Percentiles rank a stretch among this genome's conserved stretches.
Conservation (phyloP, 92 coral and sea anemone species). For the Phenganax stokvisi region DNA sequence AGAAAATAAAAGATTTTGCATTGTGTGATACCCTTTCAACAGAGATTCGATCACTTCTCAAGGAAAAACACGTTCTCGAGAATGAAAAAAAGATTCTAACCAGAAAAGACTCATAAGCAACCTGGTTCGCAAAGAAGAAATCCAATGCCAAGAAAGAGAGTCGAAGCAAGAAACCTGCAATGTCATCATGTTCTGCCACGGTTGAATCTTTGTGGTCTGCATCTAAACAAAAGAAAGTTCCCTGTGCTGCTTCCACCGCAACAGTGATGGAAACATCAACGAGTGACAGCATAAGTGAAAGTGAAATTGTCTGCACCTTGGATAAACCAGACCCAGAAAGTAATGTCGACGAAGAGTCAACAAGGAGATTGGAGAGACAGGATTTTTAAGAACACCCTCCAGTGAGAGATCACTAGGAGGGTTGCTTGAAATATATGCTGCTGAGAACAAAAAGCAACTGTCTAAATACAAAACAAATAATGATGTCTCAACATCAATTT, state of each 20-base stretch:
- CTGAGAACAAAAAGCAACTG: not conserved
- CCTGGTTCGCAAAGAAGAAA: not conserved
- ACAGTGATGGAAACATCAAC: too few relatives aligned
- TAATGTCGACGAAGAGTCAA: too few relatives aligned
- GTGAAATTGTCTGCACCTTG: too few relatives aligned
- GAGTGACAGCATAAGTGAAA: too few relatives aligned
- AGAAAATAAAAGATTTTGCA: not conserved
- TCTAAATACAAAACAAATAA: conserved; percentile 3
- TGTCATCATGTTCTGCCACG: not conserved
- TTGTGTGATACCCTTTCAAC: conserved; percentile 9
- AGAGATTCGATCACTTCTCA: not conserved
- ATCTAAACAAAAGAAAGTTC: too few relatives aligned
- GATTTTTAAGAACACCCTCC: not conserved
- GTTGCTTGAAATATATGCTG: not conserved
- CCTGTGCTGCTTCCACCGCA: too few relatives aligned
- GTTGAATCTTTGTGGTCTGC: not conserved
- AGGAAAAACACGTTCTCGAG: not conserved
- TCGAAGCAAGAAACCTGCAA: not conserved
- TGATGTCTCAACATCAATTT: not conserved
- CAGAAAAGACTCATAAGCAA: not conserved
- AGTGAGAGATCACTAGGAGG: not conserved
- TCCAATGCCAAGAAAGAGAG: not conserved
- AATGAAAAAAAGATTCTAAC: not conserved
- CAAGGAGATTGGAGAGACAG: not conserved
- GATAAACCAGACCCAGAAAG: too few relatives aligned